Evolutionary conservation across 1,140 invertebrate species (phyloP).

Genomic region (Sarcophaga bullata): DNA sequence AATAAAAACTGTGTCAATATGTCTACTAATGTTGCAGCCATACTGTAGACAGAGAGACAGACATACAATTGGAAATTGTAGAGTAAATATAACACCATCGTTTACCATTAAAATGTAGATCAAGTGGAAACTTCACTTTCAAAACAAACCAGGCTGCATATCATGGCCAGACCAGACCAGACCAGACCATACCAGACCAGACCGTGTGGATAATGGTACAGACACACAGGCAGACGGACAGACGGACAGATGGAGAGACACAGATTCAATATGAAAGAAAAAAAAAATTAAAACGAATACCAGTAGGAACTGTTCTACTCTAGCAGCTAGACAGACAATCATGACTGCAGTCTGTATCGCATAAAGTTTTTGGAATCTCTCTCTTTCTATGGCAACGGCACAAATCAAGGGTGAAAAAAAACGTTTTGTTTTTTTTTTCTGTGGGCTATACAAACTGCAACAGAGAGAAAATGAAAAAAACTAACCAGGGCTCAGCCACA

Average conservation of each 20-base stretch:
- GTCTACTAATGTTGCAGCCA: constrained; percentile 14
- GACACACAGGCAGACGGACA: constrained; percentile 6
- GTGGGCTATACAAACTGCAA: constrained; percentile 4
- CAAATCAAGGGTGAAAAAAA: constrained; percentile 3
- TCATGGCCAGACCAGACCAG: neutral
- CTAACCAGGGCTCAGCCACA: neutral
- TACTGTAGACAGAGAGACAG: neutral
- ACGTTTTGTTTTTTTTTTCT: neutral
- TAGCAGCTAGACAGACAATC: neutral
- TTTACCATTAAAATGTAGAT: constrained; percentile 27
- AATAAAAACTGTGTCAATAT: constrained; percentile 34
- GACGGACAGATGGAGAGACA: too few relatives aligned
- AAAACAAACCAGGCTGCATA: constrained; percentile 23
- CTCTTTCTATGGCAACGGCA: neutral
- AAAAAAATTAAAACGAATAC: neutral
- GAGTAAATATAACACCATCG: constrained; percentile 8
- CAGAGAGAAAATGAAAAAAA: neutral
- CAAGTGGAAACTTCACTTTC: constrained; percentile 37
- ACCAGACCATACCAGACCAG: neutral
- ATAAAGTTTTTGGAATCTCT: neutral
- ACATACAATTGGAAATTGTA: neutral
- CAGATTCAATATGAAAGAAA: neutral
- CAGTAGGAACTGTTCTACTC: neutral
- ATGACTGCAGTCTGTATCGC: neutral
- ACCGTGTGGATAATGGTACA: constrained; percentile 25